Evolutionary conservation across 2,888 invertebrate species (phyloP), one percentile per base, ranked within the genome.

Genomic region (Chromoteleia sp.): DNA sequence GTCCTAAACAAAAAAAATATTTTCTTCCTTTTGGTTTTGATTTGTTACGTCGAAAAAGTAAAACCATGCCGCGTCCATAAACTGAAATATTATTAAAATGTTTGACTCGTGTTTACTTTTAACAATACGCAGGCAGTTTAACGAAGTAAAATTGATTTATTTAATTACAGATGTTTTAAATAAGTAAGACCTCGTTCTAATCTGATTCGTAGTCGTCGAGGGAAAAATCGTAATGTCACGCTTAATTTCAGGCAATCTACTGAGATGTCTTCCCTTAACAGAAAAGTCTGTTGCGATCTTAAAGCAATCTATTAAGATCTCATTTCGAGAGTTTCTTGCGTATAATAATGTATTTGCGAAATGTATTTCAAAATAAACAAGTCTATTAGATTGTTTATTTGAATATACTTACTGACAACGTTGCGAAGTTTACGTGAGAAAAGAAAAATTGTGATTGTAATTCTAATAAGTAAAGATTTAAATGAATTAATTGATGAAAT

Each of bases 151-250:
- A 39, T 12, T 39, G n/a, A 39, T 12, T 12, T 14, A 12, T 39
- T 39, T 39, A 14, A 12, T 12, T 14, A 14, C 2, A 39, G n/a
- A 39, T 33, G 17, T 54, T 54, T 58, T 33, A 63, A 63, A 52
- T 65, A 50, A 63, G 63, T 33, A 14, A 52, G 15, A 52, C 15
- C 25, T n/a, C 6, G 14, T 21, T 65, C 50, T 65, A 39, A 65
- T 65, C 14, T 52, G 39, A 65, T 65, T 65, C 39, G 50, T 52
- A 50, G 50, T 48, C 48, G 63, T 48, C 33, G 48, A 36, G 63
- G 63, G 41, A 58, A 36, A 63, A 65, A 50, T 65, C 25, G 65
- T 65, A 50, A 50, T 50, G 65, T 50, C 50, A 50, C 65, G 65
- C 50, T 65, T 65, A 48, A 63, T 63, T 63, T 63, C 50, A 36